A percentile compares a stretch with the other conserved stretches of the same genome.
Conservation (phyloP, 2,888 invertebrate genomes). For the Actias luna region DNA sequence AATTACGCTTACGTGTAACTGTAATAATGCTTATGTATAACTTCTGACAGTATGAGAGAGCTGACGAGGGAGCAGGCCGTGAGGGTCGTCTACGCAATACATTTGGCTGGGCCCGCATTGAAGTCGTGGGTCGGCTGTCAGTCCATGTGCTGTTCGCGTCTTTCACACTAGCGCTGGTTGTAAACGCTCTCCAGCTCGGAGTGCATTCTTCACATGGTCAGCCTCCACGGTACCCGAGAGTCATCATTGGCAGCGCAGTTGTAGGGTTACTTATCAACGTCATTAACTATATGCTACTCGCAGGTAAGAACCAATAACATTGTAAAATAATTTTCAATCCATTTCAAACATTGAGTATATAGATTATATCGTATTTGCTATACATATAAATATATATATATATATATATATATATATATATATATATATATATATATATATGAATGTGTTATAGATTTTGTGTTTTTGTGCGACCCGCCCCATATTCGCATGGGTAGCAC, state of each 20-base stretch:
- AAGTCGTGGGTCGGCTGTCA: constrained; percentile 91
- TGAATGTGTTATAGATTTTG: too few relatives aligned
- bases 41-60: constrained; percentile 71
- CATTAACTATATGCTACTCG: constrained; percentile 90
- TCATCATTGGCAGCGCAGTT: constrained; percentile 88
- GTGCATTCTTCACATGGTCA: constrained; percentile 83
- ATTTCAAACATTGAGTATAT: not conserved
- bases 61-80: constrained; percentile 74
- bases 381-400: too few relatives aligned
- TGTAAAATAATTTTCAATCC: not conserved
- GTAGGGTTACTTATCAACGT: constrained; percentile 90
- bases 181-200: constrained; percentile 91
- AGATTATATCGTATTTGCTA: too few relatives aligned
- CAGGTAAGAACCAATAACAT: constrained; percentile 75
- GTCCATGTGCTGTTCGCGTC: constrained; percentile 92
- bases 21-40: too few relatives aligned
- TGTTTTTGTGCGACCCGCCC: too few relatives aligned
- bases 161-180: constrained; percentile 89
- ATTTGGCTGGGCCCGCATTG: constrained; percentile 95
- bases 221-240: constrained; percentile 83
- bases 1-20: constrained; percentile 11
- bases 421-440: too few relatives aligned
- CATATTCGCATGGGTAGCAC: too few relatives aligned
- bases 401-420: too few relatives aligned
- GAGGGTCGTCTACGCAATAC: constrained; percentile 92